These are phyloP conservation scores for Lagopus leucura DNA, from an alignment of 2,113 vertebrate genomes.

Conservation along the genomic window DNA sequence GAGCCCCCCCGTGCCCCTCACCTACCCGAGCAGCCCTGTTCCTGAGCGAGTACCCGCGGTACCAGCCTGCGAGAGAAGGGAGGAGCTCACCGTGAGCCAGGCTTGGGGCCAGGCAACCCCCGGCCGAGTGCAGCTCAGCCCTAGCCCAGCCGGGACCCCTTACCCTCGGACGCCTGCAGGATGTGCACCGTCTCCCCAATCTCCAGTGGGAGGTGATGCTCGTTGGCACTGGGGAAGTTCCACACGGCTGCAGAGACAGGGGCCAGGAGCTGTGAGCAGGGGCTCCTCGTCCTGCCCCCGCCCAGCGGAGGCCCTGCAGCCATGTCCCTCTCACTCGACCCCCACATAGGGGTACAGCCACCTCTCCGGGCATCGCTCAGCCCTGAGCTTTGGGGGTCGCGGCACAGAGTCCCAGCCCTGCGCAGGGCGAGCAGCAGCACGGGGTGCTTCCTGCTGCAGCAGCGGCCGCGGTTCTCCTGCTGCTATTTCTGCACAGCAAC, in stretches of 20 bases:
- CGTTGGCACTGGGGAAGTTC: slow-evolving; percentile 49
- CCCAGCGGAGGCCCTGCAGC: background rate
- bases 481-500: background rate
- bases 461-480: background rate
- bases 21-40: slow-evolving; percentile 61
- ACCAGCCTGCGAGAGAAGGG: slow-evolving; percentile 56
- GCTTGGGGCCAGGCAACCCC: accelerated
- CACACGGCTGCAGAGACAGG: slow-evolving; percentile 26
- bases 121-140: too few relatives aligned
- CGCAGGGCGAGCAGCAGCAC: background rate
- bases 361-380: accelerated
- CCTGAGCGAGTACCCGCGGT: slow-evolving; percentile 55
- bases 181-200: slow-evolving; percentile 64
- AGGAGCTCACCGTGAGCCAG: accelerated
- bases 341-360: background rate
- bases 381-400: accelerated
- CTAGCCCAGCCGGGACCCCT: background rate
- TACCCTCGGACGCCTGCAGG: slow-evolving; percentile 55
- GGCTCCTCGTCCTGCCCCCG: background rate
- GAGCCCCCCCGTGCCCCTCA: background rate
- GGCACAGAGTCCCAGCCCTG: background rate
- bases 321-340: accelerated
- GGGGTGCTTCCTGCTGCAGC: background rate
- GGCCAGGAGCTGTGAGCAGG: background rate
- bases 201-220: slow-evolving; percentile 67